Evolutionary conservation across 2,797 vertebrate species (phyloP), one percentile per base, ranked within the genome.

Genomic region (Enteromius trimaculatus): DNA sequence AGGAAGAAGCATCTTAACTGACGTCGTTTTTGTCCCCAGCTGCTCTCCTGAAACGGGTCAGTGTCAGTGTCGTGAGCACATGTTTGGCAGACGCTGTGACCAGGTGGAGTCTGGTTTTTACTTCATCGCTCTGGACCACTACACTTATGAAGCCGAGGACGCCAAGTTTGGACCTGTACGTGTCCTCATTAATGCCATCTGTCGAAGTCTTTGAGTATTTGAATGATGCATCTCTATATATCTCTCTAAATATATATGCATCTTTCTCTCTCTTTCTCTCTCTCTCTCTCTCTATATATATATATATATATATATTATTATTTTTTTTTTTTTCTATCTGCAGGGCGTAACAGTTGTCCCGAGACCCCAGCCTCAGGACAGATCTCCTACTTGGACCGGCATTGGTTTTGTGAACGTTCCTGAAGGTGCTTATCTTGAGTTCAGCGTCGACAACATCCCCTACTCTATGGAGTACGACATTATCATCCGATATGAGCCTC

Each of bases 381-480:
- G 96, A 37, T 94, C 88, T 4, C 97, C 97, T 0, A 99, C 97
- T 4, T 99, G 98, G 98, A 99, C 98, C 0, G 98, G 98, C 79
- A 88, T 94, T 0, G 98, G 98, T 51, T 96, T 99, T 34, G 97
- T 96, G 81, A 96, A 94, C 8, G 97, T 99, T 51, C 97, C 97
- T 0, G 97, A 99, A 91, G 97, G 98, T 1, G 96, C 95, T 0
- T 97, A 95, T 89, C 90, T 99, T 88, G 98, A 99, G 89, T 99
- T 99, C 90, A 92, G 95, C 81, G 90, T 99, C 0, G 91, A 98
- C 90, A 96, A 98, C 90, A 95, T 99, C 83, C 98, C 98, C 0
- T 93, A 95, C 89, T 98, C 97, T 80, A 99, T 99, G 97, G 98
- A 99, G 80, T 99, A 99, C 0, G 96, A 99, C 80, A 92, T 99